Base-by-base conservation (phyloP, 1,140 invertebrate species). In the Aphelinus atriplicis region DNA sequence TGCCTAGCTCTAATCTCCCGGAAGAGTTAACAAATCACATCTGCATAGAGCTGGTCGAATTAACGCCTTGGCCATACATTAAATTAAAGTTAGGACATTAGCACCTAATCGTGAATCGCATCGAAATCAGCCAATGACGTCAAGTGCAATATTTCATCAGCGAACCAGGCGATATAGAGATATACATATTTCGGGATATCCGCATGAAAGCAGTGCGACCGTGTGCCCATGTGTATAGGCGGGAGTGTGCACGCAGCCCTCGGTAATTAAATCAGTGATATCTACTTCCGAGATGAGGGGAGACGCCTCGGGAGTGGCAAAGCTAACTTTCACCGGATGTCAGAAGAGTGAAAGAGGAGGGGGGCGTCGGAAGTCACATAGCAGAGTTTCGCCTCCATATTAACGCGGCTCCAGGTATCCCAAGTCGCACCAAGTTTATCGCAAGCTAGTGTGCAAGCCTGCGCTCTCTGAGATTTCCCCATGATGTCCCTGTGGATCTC, bases 181-280 rank as follows among this genome's bases (percentile, higher is more conserved):
- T 51, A 56, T 55, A 66, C 26, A 66, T n/a, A 46, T 56, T 66
- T 43, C 9, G 64, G 26, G 26, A 50, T 50, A 66, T 53, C 64
- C 51, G 51, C 47, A 26, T 50, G 48, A 51, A 42, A 50, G 51
- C 10, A 60, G 58, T 5, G 26, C 9, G 7, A 60, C 10, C 9
- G n/a, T 4, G 5, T 53, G 51, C 51, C 4, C 51, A 53, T 6
- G 51, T 9, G 51, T 9, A 9, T 53, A 53, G 9, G 4, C 4
- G 4, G 4, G 51, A 4, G 51, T 9, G 4, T 9, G 51, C 4
- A 9, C 51, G 51, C 51, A 53, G 77, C 75, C 75, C 66, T 77
- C 64, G 71, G 73, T 82, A 83, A 84, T 83, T 83, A 83, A 83
- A 82, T 83, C 80, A 83, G 78, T 73, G 78, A 79, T 81, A 81